Percentiles rank a stretch among this genome's conserved stretches.
Evolutionary conservation across 2,888 invertebrate genomes (phyloP).

Genomic region (Lochmaea crataegi): DNA sequence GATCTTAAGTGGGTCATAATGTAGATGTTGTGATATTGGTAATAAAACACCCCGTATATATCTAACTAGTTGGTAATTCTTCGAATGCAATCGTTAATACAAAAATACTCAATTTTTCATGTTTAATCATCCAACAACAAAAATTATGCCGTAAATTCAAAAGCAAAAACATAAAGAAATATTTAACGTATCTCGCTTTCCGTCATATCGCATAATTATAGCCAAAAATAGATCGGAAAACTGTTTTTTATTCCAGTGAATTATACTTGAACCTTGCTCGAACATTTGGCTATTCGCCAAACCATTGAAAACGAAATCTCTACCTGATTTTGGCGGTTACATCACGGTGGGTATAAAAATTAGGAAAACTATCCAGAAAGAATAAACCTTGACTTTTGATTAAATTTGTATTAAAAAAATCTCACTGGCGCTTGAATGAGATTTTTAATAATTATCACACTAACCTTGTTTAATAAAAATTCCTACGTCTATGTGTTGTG

Average conservation of each 20-base stretch:
- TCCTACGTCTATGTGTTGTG: no score
- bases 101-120: no score
- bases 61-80: no score
- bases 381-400: not conserved
- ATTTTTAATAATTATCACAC: no score
- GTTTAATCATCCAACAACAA: no score
- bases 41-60: no score
- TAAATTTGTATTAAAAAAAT: not conserved
- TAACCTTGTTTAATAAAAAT: no score
- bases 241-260: constrained; percentile 18
- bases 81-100: no score
- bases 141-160: no score
- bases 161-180: not conserved
- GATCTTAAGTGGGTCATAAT: no score
- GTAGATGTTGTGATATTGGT: no score
- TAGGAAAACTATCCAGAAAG: constrained; percentile 27
- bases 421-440: no score
- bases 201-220: constrained; percentile 16
- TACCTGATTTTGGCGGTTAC: constrained; percentile 32
- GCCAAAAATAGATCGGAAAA: constrained; percentile 13
- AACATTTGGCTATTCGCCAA: constrained; percentile 27
- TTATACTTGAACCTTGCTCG: constrained; percentile 31
- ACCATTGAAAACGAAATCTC: constrained; percentile 35
- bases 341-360: constrained; percentile 27
- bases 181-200: constrained; percentile 1